phyloP scores from a whole-genome alignment of 2,113 vertebrate genomes.

The Panthera leo region DNA sequence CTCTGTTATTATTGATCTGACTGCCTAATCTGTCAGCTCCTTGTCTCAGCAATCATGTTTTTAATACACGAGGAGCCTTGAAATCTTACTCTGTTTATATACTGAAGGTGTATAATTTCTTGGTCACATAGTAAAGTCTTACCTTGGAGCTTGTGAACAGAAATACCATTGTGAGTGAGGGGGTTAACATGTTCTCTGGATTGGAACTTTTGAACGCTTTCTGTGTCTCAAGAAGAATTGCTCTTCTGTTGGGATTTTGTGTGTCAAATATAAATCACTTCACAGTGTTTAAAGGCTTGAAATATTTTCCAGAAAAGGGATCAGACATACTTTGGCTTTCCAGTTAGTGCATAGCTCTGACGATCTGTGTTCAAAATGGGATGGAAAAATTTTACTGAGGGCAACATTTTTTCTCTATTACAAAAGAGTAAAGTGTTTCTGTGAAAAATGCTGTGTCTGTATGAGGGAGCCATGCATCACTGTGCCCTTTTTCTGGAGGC shows the following conservation, averaged over 20 bases:
- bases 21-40: background rate
- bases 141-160: conserved; percentile 71
- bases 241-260: conserved; percentile 76
- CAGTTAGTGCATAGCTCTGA: conserved; percentile 64
- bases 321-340: conserved; percentile 77
- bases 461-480: conserved; percentile 65
- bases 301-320: conserved; percentile 81
- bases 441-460: conserved; percentile 71
- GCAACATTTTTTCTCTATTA: conserved; percentile 79
- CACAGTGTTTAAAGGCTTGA: conserved; percentile 79
- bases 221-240: conserved; percentile 76
- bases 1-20: conserved; percentile 27
- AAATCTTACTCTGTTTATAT: conserved; percentile 36
- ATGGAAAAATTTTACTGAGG: conserved; percentile 77
- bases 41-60: background rate
- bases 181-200: conserved; percentile 70
- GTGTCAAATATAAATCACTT: conserved; percentile 79
- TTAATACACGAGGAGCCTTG: background rate
- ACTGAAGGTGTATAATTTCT: conserved; percentile 61
- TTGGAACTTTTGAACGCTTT: conserved; percentile 72
- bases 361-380: conserved; percentile 63
- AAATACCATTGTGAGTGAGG: conserved; percentile 70
- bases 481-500: conserved; percentile 46
- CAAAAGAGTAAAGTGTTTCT: conserved; percentile 77
- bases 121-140: conserved; percentile 48